Base-by-base conservation (phyloP, 2,113 vertebrate genomes). In the Triplophysa tibetana region DNA sequence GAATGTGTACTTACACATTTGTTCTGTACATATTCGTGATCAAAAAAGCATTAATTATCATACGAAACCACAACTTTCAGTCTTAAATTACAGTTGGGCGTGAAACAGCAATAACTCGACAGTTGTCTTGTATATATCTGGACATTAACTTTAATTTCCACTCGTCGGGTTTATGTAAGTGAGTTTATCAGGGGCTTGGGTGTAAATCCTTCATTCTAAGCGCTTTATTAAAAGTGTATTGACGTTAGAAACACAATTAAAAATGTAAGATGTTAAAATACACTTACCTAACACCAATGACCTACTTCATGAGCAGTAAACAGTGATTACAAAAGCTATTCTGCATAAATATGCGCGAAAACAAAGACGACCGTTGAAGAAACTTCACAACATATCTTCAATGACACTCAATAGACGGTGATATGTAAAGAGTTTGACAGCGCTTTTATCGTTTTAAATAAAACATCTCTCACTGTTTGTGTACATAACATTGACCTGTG, bases 401-500 rank as follows among this genome's bases (percentile, higher is more conserved):
- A 58, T 75, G 1, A 1, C 23, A 2, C 21, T 48, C 45, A 75
- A 45, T 19, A 24, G 23, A 7, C 6, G 10, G 19, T 21, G n/a
- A 23, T 75, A 48, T 75, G 2, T 48, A 29, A 26, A 48, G 41
- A 17, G 14, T 63, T 2, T 26, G 21, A 10, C 4, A 1, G 10
- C 23, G 61, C n/a, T 63, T n/a, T 26, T 16, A 63, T 62, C 29
- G 26, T 12, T 8, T 11, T 48, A n/a, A 10, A 63, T 26, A 13
- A 13, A 63, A 26, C n/a, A 7, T 29, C 24, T 75, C 1, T 4
- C 13, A 29, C 26, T 75, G 45, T 75, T 60, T 75, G 41, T 77
- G 45, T 65, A 23, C 62, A 52, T 65, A 77, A 77, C 75, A 54
- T 65, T 77, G 75, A 77, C 61, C 62, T 29, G 60, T 66, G 17